Conservation (phyloP, 2,797 vertebrate genomes). For the Menidia menidia region DNA sequence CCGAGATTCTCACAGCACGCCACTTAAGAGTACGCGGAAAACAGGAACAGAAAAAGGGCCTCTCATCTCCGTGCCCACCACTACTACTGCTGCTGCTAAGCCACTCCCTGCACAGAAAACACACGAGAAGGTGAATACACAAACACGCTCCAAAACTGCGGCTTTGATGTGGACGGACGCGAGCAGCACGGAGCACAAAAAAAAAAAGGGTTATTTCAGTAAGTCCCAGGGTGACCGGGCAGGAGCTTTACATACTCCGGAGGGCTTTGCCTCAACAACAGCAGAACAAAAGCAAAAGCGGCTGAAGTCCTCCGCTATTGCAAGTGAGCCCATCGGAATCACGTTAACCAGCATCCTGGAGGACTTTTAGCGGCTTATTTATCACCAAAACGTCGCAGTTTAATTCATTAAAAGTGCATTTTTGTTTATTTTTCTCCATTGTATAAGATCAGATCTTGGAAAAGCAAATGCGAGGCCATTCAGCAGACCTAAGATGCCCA, state of each 20-base stretch:
- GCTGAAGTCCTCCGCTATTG: constrained; percentile 5
- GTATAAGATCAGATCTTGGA: not conserved
- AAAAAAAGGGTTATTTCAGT: constrained; percentile 31
- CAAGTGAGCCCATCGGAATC: constrained; percentile 14
- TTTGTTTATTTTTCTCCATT: not conserved
- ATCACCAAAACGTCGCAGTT: too few relatives aligned
- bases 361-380: not conserved
- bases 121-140: constrained; percentile 72
- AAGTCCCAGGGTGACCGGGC: constrained; percentile 21
- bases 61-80: constrained; percentile 57
- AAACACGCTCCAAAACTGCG: constrained; percentile 49
- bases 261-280: constrained; percentile 32
- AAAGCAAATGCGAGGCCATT: not conserved
- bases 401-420: not conserved
- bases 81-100: constrained; percentile 21
- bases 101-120: constrained; percentile 76
- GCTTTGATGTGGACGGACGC: constrained; percentile 68
- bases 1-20: constrained; percentile 48
- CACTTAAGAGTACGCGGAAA: constrained; percentile 48
- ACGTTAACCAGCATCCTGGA: not conserved
- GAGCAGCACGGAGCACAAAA: constrained; percentile 47
- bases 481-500: not conserved
- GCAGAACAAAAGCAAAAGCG: constrained; percentile 20
- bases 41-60: constrained; percentile 56
- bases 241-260: constrained; percentile 39